Conservation (phyloP, 2,113 vertebrate species). For the Thermophis baileyi region DNA sequence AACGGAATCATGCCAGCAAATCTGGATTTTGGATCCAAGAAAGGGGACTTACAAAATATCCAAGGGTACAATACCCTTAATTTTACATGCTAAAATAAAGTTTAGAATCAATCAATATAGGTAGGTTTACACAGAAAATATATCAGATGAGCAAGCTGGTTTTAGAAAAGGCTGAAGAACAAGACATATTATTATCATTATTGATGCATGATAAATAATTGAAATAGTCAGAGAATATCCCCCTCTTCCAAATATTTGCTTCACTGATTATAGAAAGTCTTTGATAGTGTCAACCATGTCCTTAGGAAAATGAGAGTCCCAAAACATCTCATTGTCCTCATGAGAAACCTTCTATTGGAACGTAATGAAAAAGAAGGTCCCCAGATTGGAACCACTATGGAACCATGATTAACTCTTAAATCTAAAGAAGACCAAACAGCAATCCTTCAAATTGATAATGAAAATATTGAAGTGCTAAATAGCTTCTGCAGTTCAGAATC, state of each 20-base stretch:
- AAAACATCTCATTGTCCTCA: not conserved
- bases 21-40: not conserved
- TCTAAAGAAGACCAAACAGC: not conserved
- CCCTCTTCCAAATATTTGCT: not conserved
- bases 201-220: not conserved
- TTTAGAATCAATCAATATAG: not conserved
- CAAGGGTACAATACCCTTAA: not conserved
- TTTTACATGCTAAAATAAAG: not conserved
- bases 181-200: not conserved
- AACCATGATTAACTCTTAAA: not conserved
- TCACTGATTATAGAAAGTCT: not conserved
- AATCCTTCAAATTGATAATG: not conserved
- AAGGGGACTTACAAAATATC: not conserved
- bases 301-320: not conserved
- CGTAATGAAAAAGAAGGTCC: not conserved
- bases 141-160: not conserved
- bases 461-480: not conserved
- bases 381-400: not conserved
- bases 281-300: not conserved
- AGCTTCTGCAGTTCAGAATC: not conserved
- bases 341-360: not conserved
- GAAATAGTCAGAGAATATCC: not conserved
- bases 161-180: not conserved
- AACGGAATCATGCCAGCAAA: not conserved
- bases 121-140: not conserved